phyloP scores from a whole-genome alignment of 2,888 invertebrate genomes.

The Oxyscelio sp. region DNA sequence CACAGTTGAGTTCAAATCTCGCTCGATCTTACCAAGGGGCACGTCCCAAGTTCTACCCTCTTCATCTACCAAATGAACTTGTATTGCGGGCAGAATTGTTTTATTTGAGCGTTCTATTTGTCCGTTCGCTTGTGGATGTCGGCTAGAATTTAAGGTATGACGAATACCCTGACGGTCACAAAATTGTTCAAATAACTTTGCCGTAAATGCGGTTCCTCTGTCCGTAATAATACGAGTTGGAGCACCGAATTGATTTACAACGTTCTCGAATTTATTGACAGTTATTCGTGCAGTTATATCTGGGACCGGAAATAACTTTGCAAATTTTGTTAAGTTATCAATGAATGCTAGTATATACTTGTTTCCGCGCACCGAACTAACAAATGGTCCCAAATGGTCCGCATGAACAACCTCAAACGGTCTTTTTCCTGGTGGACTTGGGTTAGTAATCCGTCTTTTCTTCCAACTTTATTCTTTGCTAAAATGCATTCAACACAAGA shows the following conservation, averaged over 20 bases:
- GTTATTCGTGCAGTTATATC: neutral
- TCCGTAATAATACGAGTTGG: neutral
- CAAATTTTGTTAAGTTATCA: neutral
- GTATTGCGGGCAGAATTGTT: neutral
- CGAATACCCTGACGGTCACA: constrained; percentile 2
- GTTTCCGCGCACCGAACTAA: neutral
- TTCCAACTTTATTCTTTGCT: constrained; percentile 8
- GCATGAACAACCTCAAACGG: constrained; percentile 2
- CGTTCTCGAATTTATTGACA: neutral
- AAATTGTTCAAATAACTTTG: neutral
- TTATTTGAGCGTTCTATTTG: constrained; percentile 12
- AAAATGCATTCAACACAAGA: constrained; percentile 3
- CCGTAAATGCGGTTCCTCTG: neutral
- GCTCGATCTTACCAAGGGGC: neutral
- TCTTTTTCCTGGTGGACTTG: constrained; percentile 1
- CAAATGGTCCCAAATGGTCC: neutral
- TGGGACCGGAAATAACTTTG: neutral
- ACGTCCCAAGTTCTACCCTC: neutral
- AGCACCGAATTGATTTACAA: neutral
- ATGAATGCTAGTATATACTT: neutral
- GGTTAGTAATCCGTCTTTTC: neutral
- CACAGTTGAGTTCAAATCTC: neutral
- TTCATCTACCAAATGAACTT: neutral
- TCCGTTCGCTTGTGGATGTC: constrained; percentile 16
- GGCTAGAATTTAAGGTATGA: constrained; percentile 24